Base-by-base conservation (phyloP, 2,113 vertebrate species). In the Pao palembangensis region DNA sequence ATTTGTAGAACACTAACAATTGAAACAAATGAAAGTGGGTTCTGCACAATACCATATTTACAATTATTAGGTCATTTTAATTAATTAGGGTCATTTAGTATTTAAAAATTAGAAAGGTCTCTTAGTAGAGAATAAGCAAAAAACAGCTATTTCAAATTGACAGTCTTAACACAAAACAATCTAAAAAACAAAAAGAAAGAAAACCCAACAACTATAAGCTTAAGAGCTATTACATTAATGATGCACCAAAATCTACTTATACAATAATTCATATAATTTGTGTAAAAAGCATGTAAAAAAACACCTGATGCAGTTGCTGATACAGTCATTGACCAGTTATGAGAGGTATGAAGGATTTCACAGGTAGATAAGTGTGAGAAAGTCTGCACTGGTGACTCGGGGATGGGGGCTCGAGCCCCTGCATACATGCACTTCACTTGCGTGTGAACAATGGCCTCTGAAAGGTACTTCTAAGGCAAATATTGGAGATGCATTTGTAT, bases 231-330 rank as follows among this genome's bases (percentile, higher is more conserved):
- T 93, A 96, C 94, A 94, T 94, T 92, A 95, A 95, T 91, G 92
- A 95, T 94, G 93, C 94, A 94, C 91, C 93, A 92, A 94, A 95
- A 94, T 92, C 83, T 94, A 89, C 85, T 91, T 94, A 95, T 96
- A 98, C 94, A 96, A 95, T 95, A 95, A 94, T 98, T 93, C 93
- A 95, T 96, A 97, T 91, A 94, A 95, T 97, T 91, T 96, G 95
- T 98, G 95, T 98, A 98, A 98, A 98, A 99, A 98, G 94, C 95
- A 97, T 97, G 94, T 98, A 99, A 95, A 98, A 99, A 98, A 98
- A 98, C 95, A 98, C 97, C 96, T 98, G 96, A 98, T 98, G 95
- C 94, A 93, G 95, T 94, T 96, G 95, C 94, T 92, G 89, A 92
- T 96, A 98, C 96, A 98, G 97, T 98, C 95, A 90, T 98, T 96